Percentiles rank a stretch among this genome's conserved stretches.
These are phyloP conservation scores for Charanyca ferruginea DNA, from an alignment of 2,888 invertebrate genomes.

Conservation along the genomic window DNA sequence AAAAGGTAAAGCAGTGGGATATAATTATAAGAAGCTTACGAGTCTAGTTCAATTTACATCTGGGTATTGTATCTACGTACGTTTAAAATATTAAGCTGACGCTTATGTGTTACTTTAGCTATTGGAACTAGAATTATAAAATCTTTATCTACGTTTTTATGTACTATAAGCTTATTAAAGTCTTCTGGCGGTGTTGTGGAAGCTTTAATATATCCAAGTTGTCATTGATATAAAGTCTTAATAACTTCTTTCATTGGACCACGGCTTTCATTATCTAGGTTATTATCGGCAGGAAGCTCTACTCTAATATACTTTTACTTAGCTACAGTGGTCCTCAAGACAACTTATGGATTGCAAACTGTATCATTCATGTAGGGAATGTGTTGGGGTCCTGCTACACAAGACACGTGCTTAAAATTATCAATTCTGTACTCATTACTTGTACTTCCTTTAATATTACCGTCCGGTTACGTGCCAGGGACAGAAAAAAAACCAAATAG, in stretches of 20 bases:
- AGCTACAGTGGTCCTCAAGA: conserved; percentile 84
- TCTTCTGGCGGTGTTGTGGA: conserved; percentile 80
- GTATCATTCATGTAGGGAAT: conserved; percentile 79
- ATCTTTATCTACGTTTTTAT: conserved; percentile 70
- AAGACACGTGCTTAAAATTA: conserved; percentile 89
- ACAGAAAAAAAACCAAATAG: conserved; percentile 83
- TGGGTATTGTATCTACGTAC: conserved; percentile 60
- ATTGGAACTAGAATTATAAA: conserved; percentile 66
- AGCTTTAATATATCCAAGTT: conserved; percentile 78
- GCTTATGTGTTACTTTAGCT: conserved; percentile 72
- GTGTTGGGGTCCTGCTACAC: conserved; percentile 87
- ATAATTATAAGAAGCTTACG: conserved; percentile 56
- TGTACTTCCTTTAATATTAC: conserved; percentile 88
- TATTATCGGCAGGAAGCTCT: conserved; percentile 74
- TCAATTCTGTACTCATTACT: conserved; percentile 89
- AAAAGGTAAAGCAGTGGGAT: conserved; percentile 70
- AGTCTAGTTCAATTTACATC: conserved; percentile 47
- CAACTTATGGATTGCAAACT: conserved; percentile 80
- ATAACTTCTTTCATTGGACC: conserved; percentile 65
- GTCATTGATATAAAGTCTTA: conserved; percentile 71
- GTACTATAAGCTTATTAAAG: conserved; percentile 75
- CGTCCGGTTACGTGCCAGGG: conserved; percentile 87
- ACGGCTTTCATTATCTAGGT: conserved; percentile 57
- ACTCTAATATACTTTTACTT: conserved; percentile 72
- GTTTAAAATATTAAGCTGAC: conserved; percentile 67